Evolutionary conservation across 2,113 vertebrate genomes (phyloP).

Genomic region (Onychostoma macrolepis): DNA sequence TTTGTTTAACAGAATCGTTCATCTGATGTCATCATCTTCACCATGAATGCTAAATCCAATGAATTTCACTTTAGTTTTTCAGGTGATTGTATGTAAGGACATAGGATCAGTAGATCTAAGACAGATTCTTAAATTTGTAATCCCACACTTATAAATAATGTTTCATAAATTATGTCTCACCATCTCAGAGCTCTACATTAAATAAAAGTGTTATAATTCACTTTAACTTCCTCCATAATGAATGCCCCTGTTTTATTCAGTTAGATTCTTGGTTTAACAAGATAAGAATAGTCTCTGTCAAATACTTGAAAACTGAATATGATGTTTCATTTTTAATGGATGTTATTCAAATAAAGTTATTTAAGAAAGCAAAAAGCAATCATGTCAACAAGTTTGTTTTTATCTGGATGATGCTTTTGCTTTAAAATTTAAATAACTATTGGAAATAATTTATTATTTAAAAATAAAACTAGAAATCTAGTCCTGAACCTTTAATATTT

Average conservation of each 20-base stretch:
- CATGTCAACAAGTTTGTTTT: background rate
- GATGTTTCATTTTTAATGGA: background rate
- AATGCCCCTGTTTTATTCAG: background rate
- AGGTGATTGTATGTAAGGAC: too few species aligned
- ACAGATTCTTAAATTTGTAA: too few species aligned
- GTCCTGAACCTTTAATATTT: background rate
- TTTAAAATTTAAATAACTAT: background rate
- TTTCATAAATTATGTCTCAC: background rate
- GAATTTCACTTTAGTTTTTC: too few species aligned
- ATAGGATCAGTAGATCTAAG: too few species aligned
- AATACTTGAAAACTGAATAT: background rate
- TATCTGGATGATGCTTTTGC: background rate
- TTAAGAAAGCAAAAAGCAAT: slow-evolving; percentile 2
- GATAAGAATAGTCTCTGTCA: background rate
- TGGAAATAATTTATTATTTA: background rate
- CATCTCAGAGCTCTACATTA: background rate
- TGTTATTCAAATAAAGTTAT: background rate
- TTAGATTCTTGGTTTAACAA: background rate
- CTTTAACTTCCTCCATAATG: background rate
- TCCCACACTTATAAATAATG: background rate
- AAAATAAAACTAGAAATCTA: too few species aligned
- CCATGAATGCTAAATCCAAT: too few species aligned
- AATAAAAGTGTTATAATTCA: background rate
- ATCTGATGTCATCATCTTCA: too few species aligned
- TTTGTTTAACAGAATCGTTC: too few species aligned